Conservation (phyloP, 1,140 invertebrate species). For the Drosophila parabipectinata region DNA sequence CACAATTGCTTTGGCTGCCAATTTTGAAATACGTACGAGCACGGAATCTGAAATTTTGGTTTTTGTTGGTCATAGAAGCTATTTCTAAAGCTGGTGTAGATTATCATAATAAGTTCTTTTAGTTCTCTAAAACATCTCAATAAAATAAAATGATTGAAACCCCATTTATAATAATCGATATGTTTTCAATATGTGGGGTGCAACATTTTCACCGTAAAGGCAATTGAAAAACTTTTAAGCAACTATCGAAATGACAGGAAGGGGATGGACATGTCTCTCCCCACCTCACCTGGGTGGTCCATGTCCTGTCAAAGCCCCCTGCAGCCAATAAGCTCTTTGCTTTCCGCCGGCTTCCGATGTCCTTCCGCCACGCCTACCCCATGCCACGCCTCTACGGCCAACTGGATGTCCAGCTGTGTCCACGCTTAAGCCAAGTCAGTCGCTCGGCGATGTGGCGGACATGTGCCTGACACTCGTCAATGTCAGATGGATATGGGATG, state of each 20-base stretch:
- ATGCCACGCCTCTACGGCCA: constrained; percentile 3
- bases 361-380: not conserved
- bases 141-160: not conserved
- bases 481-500: constrained; percentile 42
- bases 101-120: too few relatives aligned
- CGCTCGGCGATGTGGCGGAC: constrained; percentile 40
- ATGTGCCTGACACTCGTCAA: constrained; percentile 52
- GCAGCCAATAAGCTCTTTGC: constrained; percentile 22
- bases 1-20: constrained; percentile 14
- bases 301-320: constrained; percentile 1
- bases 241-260: constrained; percentile 13
- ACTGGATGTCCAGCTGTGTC: constrained; percentile 50
- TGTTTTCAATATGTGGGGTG: constrained; percentile 8
- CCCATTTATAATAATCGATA: not conserved
- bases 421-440: constrained; percentile 48
- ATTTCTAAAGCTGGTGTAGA: too few relatives aligned
- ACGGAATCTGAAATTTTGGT: not conserved
- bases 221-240: constrained; percentile 32
- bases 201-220: constrained; percentile 7
- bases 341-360: constrained; percentile 20
- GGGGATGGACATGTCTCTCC: not conserved
- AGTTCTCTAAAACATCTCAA: not conserved
- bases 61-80: too few relatives aligned
- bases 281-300: constrained; percentile 27
- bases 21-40: constrained; percentile 9